Conservation (phyloP, 2,888 invertebrate genomes). For the Tenthredo livida region DNA sequence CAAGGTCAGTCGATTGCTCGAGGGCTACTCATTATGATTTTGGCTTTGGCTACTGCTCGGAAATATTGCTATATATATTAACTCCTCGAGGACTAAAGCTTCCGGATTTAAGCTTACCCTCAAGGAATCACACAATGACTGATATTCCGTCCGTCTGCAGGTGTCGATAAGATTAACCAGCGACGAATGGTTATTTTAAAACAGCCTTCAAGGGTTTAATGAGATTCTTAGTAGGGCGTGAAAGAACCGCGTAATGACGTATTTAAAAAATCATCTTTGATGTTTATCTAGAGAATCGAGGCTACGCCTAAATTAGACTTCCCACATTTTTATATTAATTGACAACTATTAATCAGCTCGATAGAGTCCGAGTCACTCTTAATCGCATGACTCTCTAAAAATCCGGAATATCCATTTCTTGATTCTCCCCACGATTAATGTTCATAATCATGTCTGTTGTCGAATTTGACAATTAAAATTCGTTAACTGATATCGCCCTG, state of each 20-base stretch:
- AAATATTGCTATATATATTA: not conserved
- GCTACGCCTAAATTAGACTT: not conserved
- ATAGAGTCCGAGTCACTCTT: not conserved
- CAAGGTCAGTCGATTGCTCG: slow-evolving; percentile 15
- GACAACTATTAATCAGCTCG: not conserved
- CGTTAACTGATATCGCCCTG: not conserved
- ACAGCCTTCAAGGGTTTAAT: slow-evolving; percentile 12
- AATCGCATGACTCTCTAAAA: not conserved
- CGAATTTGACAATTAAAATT: not conserved
- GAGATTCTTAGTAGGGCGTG: not conserved
- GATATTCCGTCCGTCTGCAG: not conserved
- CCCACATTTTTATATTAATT: not conserved
- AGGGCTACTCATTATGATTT: slow-evolving; percentile 26
- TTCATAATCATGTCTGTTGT: not conserved
- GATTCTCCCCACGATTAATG: not conserved
- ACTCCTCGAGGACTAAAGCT: not conserved
- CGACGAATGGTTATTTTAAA: slow-evolving; percentile 11
- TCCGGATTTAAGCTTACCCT: not conserved
- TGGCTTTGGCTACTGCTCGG: not conserved
- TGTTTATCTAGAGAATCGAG: not conserved
- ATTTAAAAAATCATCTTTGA: slow-evolving; percentile 26
- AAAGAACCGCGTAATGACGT: not conserved
- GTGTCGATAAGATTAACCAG: not conserved
- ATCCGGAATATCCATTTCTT: not conserved
- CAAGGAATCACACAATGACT: not conserved